Evolutionary conservation across 2,888 invertebrate genomes (phyloP), one percentile per base, ranked within the genome.

Genomic region (Eumacrocentrus americanus): DNA sequence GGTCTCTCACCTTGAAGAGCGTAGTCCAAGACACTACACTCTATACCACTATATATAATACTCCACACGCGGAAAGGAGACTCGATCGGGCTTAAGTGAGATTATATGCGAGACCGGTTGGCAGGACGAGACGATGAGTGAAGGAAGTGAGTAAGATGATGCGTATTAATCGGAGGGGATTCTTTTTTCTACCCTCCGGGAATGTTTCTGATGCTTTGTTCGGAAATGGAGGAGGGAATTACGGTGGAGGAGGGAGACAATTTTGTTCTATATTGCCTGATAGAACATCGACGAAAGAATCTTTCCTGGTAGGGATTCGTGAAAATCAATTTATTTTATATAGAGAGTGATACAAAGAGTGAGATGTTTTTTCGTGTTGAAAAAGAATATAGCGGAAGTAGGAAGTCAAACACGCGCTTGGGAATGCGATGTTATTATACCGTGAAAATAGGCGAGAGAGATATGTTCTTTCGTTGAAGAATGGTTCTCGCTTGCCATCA

Each of bases 1-100:
- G 47, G 22, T n/a, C n/a, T n/a, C n/a, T 42, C 34, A 46, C 44
- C 38, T 25, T 22, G 20, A 23, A 34, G 37, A n/a, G 57, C 25
- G 40, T 3, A 61, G 65, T 64, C 63, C 59, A 57, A 18, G 52
- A n/a, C n/a, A n/a, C n/a, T n/a, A n/a, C n/a, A n/a, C n/a, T n/a
- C n/a, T n/a, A n/a, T n/a, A n/a, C n/a, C n/a, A n/a, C n/a, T n/a
- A n/a, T n/a, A n/a, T n/a, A n/a, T n/a, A n/a, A n/a, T n/a, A n/a
- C n/a, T n/a, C n/a, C n/a, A n/a, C n/a, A n/a, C n/a, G n/a, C n/a
- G n/a, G n/a, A n/a, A n/a, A n/a, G 50, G 55, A 55, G 42, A 52
- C 47, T 52, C 38, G 16, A 55, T 40, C 44, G 16, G 38, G 22
- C 29, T 46, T 18, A 55, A 60, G 50, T 38, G 44, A 56, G 60